These are phyloP conservation scores for Stenopsyche tienmushanensis DNA, from an alignment of 1,140 invertebrate species.

Conservation along the genomic window DNA sequence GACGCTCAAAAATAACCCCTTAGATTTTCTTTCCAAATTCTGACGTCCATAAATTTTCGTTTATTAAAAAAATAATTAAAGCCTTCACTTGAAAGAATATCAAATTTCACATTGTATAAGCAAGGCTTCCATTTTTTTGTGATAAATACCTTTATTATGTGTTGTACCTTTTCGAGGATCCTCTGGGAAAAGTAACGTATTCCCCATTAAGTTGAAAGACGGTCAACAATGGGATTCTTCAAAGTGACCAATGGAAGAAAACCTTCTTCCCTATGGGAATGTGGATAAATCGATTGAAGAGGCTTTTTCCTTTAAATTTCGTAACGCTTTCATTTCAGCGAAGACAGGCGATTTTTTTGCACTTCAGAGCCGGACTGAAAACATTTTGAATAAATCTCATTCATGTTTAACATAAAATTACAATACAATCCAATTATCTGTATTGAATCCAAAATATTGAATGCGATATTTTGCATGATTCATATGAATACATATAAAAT, in stretches of 20 bases:
- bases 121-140: too few species aligned
- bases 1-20: too few species aligned
- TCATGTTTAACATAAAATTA: not conserved
- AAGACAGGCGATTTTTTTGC: not conserved
- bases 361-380: not conserved
- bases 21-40: too few species aligned
- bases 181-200: not conserved
- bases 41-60: not conserved
- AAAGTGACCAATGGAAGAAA: not conserved
- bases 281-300: not conserved
- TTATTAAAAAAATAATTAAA: not conserved
- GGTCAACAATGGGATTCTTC: slow-evolving; percentile 1
- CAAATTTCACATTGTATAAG: not conserved
- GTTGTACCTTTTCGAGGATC: too few species aligned
- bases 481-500: not conserved
- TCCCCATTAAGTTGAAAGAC: not conserved
- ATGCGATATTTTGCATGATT: not conserved
- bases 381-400: not conserved
- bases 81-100: not conserved
- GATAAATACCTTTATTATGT: too few species aligned
- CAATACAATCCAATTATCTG: not conserved
- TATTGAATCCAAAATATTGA: not conserved
- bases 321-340: not conserved
- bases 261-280: not conserved
- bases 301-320: not conserved